Evolutionary conservation across 2,797 vertebrate species (phyloP).

Genomic region (Halcyon badia): DNA sequence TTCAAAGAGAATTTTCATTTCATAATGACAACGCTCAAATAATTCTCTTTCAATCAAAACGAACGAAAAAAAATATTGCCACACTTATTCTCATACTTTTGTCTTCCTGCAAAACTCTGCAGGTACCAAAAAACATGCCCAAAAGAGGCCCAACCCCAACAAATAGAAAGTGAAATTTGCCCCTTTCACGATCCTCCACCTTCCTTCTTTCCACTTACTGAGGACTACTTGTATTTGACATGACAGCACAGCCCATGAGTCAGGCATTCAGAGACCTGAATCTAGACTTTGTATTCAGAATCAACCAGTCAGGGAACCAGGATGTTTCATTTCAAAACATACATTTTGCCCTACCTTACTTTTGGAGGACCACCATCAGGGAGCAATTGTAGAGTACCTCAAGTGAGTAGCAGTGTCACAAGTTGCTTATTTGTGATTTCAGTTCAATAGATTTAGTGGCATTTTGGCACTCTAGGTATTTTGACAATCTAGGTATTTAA

Average conservation of each 20-base stretch:
- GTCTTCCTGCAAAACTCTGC: neutral
- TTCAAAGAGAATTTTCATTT: constrained; percentile 33
- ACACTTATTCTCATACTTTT: neutral
- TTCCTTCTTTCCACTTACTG: neutral
- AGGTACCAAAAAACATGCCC: neutral
- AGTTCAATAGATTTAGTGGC: neutral
- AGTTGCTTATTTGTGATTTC: neutral
- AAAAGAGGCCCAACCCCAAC: rapidly evolving
- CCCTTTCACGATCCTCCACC: neutral
- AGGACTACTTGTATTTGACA: neutral
- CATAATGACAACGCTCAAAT: neutral
- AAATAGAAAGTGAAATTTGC: neutral
- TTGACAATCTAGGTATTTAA: neutral
- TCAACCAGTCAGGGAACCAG: neutral
- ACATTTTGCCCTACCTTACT: neutral
- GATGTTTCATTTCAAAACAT: neutral
- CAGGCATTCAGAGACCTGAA: neutral
- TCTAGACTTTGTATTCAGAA: neutral
- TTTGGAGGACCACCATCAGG: neutral
- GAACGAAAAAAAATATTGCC: neutral
- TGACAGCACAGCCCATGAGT: neutral
- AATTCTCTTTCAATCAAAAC: neutral
- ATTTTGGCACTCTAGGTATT: neutral
- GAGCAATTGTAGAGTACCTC: neutral
- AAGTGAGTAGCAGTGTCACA: neutral